Evolutionary conservation across 23 tunicate genomes (phyloP), one percentile per base, ranked within the genome.

Genomic region (Trididemnum nubilum): DNA sequence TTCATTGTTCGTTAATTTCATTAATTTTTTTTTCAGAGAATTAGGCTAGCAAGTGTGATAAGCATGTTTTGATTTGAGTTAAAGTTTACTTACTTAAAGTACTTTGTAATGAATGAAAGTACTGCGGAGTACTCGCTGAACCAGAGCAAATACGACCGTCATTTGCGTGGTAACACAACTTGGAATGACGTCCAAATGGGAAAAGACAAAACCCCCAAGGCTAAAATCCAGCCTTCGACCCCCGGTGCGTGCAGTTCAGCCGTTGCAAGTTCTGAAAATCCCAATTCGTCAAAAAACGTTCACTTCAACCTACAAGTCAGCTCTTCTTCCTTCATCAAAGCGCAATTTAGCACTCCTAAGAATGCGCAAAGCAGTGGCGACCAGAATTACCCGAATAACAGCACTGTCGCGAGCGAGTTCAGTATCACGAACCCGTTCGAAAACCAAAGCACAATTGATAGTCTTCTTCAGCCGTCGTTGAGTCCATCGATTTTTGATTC

Each of bases 361-460:
- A 67, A 67, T 39, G 15, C 9, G 5, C 67, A 61, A 61, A 24
- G 67, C 26, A 31, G 37, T n/a, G 25, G 25, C 19, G 29, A n/a
- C 29, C 25, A 22, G 5, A 39, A 28, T 12, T 51, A 21, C 4
- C 36, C 36, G 54, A 54, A 54, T 18, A 52, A 32, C 2, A 26
- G 25, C 30, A 77, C 36, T 5, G 38, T 7, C 36, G 51, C 40
- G 22, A 66, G 66, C 33, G 90, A 91, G 40, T 86, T 81, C 61
- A 91, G 89, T 57, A 82, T 91, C 76, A 71, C 89, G 12, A 91
- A 91, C 54, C 97, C 97, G 28, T 91, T 91, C 77, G 97, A 91
- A 76, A 91, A 77, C 52, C 90, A 77, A 36, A 81, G 63, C 27
- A 85, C 86, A 0, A 51, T 91, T 35, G 97, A 91, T 64, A 85